Evolutionary conservation across 1,140 invertebrate species (phyloP).

Genomic region (Periplaneta americana): DNA sequence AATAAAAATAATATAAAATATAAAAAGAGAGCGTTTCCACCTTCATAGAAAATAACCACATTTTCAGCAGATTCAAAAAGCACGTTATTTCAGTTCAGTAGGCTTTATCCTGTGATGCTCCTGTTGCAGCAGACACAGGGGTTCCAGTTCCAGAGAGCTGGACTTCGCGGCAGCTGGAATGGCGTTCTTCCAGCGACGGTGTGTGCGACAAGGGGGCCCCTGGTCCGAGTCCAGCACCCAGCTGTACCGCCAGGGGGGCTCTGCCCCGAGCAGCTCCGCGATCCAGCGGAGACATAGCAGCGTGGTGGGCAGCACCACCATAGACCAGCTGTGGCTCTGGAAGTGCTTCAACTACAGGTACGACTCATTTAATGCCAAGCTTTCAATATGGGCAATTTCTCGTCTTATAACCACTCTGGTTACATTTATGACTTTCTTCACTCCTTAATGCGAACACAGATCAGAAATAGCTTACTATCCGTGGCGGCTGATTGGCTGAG

Average conservation of each 20-base stretch:
- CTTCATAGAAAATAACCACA: too few species aligned
- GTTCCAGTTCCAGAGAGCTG: conserved; percentile 28
- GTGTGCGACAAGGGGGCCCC: conserved; percentile 20
- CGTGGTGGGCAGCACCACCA: conserved; percentile 28
- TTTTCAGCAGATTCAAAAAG: too few species aligned
- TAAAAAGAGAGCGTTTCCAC: too few species aligned
- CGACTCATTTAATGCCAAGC: too few species aligned
- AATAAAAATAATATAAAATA: too few species aligned
- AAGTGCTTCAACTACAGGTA: conserved; percentile 59
- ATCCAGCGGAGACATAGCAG: background rate
- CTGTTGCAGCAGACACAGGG: background rate
- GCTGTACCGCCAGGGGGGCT: background rate
- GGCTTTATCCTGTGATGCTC: background rate
- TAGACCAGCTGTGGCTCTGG: conserved; percentile 57
- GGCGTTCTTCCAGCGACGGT: conserved; percentile 45
- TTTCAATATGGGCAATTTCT: too few species aligned
- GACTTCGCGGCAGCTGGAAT: conserved; percentile 55
- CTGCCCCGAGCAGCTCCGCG: background rate
- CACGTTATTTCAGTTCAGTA: background rate
- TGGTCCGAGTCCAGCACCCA: background rate
- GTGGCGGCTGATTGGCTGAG: too few species aligned
- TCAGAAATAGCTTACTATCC: too few species aligned
- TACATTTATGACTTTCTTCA: too few species aligned
- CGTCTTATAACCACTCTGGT: too few species aligned
- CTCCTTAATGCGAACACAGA: too few species aligned